Evolutionary conservation across 2,113 vertebrate genomes (phyloP).

Genomic region (Junco hyemalis): DNA sequence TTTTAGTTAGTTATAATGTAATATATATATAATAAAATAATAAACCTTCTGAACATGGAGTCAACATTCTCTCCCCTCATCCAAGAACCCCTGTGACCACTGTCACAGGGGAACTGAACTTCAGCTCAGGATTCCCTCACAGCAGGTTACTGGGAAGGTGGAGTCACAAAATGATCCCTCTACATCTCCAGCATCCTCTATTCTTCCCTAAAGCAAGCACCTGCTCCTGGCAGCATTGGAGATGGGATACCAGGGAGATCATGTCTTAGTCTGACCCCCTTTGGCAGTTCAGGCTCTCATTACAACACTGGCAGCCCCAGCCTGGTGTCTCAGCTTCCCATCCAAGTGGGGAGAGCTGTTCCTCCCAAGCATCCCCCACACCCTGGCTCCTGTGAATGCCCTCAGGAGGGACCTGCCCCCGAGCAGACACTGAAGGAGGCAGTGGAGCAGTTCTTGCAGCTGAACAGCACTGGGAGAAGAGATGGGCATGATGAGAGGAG

Average conservation of each 20-base stretch:
- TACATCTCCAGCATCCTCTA: not conserved
- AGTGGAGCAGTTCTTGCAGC: not conserved
- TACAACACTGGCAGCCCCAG: not conserved
- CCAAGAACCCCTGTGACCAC: no score
- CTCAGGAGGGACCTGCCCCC: not conserved
- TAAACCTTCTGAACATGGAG: no score
- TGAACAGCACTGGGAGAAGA: not conserved
- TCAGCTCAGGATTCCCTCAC: not conserved
- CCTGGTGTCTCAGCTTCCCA: not conserved
- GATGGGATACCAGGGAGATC: not conserved
- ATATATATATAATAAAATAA: no score
- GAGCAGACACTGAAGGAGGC: not conserved
- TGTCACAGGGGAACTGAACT: not conserved
- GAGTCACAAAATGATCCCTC: not conserved
- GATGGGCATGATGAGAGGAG: fast-evolving
- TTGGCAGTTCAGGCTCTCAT: not conserved
- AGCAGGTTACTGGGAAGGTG: not conserved
- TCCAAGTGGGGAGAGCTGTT: not conserved
- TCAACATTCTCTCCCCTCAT: no score
- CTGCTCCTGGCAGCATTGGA: not conserved
- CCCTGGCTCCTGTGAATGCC: not conserved
- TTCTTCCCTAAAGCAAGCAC: not conserved
- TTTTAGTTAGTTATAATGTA: no score
- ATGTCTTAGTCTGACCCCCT: not conserved
- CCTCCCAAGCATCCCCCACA: not conserved